These are phyloP conservation scores for Drosophila emarginata DNA, from an alignment of 2,888 invertebrate genomes.

Conservation along the genomic window DNA sequence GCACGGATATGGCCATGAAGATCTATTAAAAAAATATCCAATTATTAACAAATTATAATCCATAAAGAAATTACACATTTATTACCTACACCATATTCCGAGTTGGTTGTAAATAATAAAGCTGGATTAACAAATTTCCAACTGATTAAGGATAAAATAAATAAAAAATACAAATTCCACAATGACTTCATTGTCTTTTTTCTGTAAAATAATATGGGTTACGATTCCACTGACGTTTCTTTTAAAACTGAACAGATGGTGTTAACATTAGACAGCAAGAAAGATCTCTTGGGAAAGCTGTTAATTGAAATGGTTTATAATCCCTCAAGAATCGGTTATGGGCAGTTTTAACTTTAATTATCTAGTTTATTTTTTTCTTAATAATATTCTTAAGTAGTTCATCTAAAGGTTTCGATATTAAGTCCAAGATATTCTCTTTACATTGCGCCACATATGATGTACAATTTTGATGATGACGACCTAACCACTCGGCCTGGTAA, in stretches of 20 bases:
- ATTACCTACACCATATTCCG: conserved; percentile 65
- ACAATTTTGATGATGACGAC: conserved; percentile 62
- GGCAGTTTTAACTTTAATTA: conserved; percentile 2
- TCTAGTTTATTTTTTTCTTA: conserved; percentile 52
- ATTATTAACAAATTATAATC: background rate
- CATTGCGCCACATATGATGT: conserved; percentile 54
- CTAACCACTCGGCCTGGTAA: conserved; percentile 78
- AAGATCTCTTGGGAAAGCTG: background rate
- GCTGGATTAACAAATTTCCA: conserved; percentile 24
- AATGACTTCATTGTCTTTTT: background rate
- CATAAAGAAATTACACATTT: background rate
- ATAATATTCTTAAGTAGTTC: conserved; percentile 59
- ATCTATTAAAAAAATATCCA: conserved; percentile 82
- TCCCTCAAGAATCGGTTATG: background rate
- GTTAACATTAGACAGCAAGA: background rate
- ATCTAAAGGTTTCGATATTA: conserved; percentile 76
- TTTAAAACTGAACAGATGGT: background rate
- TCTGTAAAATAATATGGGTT: background rate
- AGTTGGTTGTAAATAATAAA: conserved; percentile 61
- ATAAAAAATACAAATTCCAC: no score
- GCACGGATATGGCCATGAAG: conserved; percentile 88
- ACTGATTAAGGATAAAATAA: conserved; percentile 21
- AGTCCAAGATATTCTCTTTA: conserved; percentile 69
- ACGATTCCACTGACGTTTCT: background rate
- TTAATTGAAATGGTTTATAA: background rate